These are phyloP conservation scores for Lepidurus couesii DNA, from an alignment of 1,140 invertebrate species.

Conservation along the genomic window DNA sequence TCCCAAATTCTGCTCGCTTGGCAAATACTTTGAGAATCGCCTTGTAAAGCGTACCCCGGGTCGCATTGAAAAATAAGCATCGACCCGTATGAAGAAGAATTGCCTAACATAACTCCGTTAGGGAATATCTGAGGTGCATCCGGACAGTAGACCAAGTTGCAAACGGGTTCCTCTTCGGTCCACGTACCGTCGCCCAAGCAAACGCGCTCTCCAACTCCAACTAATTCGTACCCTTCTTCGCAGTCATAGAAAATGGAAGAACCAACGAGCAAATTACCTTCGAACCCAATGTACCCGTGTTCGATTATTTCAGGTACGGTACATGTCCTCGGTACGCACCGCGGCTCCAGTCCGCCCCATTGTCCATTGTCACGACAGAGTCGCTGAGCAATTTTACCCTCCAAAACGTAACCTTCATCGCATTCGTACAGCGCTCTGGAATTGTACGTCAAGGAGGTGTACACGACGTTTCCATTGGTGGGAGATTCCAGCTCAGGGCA, in stretches of 20 bases:
- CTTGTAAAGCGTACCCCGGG: slow-evolving; percentile 38
- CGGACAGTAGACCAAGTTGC: slow-evolving; percentile 41
- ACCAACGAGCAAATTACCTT: slow-evolving; percentile 33
- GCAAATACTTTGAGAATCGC: slow-evolving; percentile 35
- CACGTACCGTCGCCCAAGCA: slow-evolving; percentile 45
- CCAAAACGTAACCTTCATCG: slow-evolving; percentile 42
- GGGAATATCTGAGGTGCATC: slow-evolving; percentile 36
- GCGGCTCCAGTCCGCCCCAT: slow-evolving; percentile 36
- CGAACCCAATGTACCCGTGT: slow-evolving; percentile 37
- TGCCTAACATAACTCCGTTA: slow-evolving; percentile 34
- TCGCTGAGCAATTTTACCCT: slow-evolving; percentile 27
- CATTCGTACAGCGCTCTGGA: slow-evolving; percentile 42
- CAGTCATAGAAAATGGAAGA: slow-evolving; percentile 43
- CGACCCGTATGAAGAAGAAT: slow-evolving; percentile 35
- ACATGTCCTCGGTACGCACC: slow-evolving; percentile 35
- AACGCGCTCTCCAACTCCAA: slow-evolving; percentile 41
- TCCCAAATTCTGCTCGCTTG: slow-evolving; percentile 37
- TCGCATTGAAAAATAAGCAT: slow-evolving; percentile 38
- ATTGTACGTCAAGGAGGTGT: slow-evolving; percentile 28
- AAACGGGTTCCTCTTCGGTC: slow-evolving; percentile 43
- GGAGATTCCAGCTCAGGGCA: slow-evolving; percentile 24
- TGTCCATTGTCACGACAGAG: slow-evolving; percentile 37
- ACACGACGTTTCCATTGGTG: slow-evolving; percentile 30
- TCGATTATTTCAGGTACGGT: slow-evolving; percentile 37
- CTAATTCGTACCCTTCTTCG: slow-evolving; percentile 44